A percentile compares a stretch with the other conserved stretches of the same genome.
These are phyloP conservation scores for Heliocidaris tuberculata DNA, from an alignment of 35 echinoderm and acorn worm species.

Conservation along the genomic window DNA sequence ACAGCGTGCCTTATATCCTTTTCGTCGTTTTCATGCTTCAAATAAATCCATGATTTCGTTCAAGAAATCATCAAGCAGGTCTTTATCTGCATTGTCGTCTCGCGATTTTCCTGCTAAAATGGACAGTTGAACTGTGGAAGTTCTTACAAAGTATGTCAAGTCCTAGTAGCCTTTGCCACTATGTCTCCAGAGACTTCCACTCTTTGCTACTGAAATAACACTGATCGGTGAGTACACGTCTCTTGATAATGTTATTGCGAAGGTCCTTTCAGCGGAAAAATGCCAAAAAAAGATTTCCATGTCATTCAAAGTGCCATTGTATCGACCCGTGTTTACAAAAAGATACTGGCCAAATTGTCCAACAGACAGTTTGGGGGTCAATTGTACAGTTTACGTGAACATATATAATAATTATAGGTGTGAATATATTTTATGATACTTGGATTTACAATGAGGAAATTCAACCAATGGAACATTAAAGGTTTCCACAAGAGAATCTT, in stretches of 20 bases:
- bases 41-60: neutral
- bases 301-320: neutral
- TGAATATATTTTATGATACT: neutral
- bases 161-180: neutral
- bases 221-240: neutral
- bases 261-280: neutral
- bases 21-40: neutral
- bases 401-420: neutral
- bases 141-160: neutral
- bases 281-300: neutral
- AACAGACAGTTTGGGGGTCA: neutral
- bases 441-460: neutral
- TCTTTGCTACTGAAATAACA: neutral
- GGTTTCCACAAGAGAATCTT: neutral
- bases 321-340: neutral
- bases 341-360: neutral
- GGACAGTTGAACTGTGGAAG: neutral
- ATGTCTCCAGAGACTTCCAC: neutral
- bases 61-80: neutral
- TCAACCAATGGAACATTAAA: neutral
- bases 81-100: neutral
- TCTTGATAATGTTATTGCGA: slow-evolving; percentile 4
- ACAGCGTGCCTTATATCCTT: neutral
- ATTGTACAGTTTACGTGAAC: neutral
- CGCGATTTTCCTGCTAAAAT: neutral